These are phyloP conservation scores for Notocelia uddmanniana DNA, from an alignment of 2,888 invertebrate genomes.

Conservation along the genomic window DNA sequence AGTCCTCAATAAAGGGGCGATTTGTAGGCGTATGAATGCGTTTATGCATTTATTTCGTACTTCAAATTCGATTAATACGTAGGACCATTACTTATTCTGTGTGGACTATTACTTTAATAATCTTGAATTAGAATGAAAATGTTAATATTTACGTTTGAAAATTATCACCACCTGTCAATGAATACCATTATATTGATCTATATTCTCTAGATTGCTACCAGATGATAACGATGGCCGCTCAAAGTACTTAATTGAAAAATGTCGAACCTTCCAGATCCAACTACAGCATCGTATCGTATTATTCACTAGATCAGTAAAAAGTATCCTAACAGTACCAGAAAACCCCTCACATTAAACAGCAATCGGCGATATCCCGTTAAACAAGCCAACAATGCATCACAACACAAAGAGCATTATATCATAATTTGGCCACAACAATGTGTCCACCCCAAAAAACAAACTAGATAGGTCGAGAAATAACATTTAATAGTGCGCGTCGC, in stretches of 20 bases:
- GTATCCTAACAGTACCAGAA: constrained; percentile 8
- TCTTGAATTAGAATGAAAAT: not conserved
- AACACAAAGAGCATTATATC: constrained; percentile 44
- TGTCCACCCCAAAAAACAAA: constrained; percentile 44
- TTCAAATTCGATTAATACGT: not conserved
- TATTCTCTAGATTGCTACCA: too few relatives aligned
- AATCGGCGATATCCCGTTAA: constrained; percentile 40
- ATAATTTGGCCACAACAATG: constrained; percentile 46
- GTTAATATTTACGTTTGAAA: not conserved
- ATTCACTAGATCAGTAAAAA: not conserved
- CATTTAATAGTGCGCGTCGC: constrained; percentile 55
- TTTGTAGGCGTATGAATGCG: not conserved
- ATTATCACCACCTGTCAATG: too few relatives aligned
- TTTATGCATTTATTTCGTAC: not conserved
- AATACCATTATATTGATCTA: too few relatives aligned
- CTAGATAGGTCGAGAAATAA: constrained; percentile 51
- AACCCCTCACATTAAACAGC: constrained; percentile 34
- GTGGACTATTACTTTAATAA: not conserved
- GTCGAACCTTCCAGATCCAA: not conserved
- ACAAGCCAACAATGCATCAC: constrained; percentile 42
- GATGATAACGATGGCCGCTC: too few relatives aligned
- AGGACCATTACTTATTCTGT: not conserved
- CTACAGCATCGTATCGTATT: not conserved
- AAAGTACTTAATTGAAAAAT: too few relatives aligned
- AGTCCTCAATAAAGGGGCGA: not conserved